These are phyloP conservation scores for Lophura nycthemera DNA, from an alignment of 2,113 vertebrate species.

Conservation along the genomic window DNA sequence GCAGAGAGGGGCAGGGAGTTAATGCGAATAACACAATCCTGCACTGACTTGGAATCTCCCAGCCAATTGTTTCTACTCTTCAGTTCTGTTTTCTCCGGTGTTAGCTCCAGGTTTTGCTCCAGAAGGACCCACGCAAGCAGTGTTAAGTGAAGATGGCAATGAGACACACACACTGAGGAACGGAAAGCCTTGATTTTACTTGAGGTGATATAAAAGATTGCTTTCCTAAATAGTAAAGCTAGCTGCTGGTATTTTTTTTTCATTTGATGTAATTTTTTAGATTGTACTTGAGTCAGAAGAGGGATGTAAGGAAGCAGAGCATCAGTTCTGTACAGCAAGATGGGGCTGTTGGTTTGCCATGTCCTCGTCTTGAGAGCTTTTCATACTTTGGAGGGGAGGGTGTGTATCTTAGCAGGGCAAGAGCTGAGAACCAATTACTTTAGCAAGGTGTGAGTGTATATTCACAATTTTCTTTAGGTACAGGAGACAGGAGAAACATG, in stretches of 20 bases:
- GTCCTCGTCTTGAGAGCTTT: not conserved
- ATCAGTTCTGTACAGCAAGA: not conserved
- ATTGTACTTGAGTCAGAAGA: not conserved
- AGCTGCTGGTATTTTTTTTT: not conserved
- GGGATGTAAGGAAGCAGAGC: not conserved
- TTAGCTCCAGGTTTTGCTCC: not conserved
- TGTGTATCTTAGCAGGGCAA: not conserved
- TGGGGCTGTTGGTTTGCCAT: not conserved
- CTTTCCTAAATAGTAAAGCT: not conserved
- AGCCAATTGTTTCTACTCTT: not conserved
- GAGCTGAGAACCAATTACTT: not conserved
- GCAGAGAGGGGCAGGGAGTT: not conserved
- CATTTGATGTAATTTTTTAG: not conserved
- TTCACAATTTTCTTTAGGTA: not conserved
- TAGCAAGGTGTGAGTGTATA: no score
- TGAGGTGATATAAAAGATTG: not conserved
- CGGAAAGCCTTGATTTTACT: not conserved
- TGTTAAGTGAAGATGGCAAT: not conserved
- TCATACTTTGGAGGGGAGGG: not conserved
- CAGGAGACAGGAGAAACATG: not conserved
- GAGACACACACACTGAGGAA: not conserved
- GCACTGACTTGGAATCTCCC: not conserved
- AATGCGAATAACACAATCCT: not conserved
- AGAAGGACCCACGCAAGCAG: not conserved
- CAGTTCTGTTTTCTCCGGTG: not conserved